Conservation (phyloP, 2,797 vertebrate genomes). For the Anguilla obscura region DNA sequence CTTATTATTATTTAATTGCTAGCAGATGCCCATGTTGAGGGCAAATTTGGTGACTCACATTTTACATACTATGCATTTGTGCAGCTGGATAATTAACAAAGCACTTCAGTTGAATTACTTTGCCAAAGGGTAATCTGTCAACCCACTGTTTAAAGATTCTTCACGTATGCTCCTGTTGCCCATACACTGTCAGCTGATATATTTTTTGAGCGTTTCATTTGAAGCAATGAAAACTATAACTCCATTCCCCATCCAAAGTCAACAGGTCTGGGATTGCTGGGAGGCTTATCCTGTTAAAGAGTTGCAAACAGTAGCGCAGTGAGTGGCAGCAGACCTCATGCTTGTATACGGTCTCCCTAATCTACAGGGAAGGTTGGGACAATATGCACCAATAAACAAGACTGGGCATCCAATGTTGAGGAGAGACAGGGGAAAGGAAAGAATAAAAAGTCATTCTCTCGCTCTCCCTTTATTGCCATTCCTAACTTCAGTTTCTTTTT, state of each 20-base stretch:
- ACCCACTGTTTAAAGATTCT: neutral
- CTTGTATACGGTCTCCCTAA: no score
- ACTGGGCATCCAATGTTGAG: no score
- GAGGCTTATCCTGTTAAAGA: neutral
- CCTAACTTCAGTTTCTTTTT: conserved; percentile 38
- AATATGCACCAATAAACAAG: no score
- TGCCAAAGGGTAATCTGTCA: neutral
- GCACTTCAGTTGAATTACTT: neutral
- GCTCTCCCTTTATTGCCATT: neutral
- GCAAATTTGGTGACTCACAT: neutral
- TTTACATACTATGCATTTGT: neutral
- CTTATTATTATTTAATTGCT: neutral
- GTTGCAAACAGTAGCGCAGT: no score
- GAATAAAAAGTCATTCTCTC: neutral
- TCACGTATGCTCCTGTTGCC: neutral
- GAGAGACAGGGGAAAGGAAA: neutral
- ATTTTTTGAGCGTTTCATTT: neutral
- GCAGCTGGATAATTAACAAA: neutral
- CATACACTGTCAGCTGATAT: neutral
- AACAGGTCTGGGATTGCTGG: neutral
- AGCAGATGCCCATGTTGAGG: neutral
- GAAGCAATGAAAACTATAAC: neutral
- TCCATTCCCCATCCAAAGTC: neutral
- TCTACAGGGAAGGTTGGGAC: no score
- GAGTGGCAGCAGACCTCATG: no score